Percentiles rank a stretch among this genome's conserved stretches.
Evolutionary conservation across 2,797 vertebrate species (phyloP).

Genomic region (Phrynocephalus guinanensis): DNA sequence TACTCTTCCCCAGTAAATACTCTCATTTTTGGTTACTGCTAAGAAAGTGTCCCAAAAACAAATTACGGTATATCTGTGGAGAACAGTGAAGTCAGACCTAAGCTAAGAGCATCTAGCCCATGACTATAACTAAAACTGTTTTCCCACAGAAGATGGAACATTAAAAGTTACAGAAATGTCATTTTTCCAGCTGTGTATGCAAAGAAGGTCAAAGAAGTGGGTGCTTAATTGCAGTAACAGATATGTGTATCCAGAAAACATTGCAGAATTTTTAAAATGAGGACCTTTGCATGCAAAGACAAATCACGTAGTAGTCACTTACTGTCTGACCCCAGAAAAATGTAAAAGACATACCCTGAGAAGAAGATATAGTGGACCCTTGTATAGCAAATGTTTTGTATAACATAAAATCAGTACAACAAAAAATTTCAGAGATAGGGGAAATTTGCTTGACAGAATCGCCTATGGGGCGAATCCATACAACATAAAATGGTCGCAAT

Average conservation of each 20-base stretch:
- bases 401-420: too few relatives aligned
- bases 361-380: not conserved
- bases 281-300: too few relatives aligned
- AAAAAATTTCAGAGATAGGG: too few relatives aligned
- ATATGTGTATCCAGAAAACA: not conserved
- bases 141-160: not conserved
- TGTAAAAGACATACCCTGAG: not conserved
- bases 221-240: constrained; percentile 2
- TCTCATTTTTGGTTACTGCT: not conserved
- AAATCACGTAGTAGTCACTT: too few relatives aligned
- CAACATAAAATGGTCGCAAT: too few relatives aligned
- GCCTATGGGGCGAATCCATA: too few relatives aligned
- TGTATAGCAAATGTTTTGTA: too few relatives aligned
- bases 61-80: not conserved
- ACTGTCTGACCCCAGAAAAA: too few relatives aligned
- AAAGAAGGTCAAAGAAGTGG: constrained; percentile 11
- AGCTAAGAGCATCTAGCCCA: not conserved
- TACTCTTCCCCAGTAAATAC: not conserved
- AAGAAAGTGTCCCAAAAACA: not conserved
- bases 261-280: too few relatives aligned
- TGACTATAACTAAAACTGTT: not conserved
- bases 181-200: constrained; percentile 7
- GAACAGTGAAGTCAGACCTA: not conserved
- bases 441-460: too few relatives aligned
- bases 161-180: not conserved